Conservation (phyloP, 2,888 invertebrate species). For the Nymphalis c-album region DNA sequence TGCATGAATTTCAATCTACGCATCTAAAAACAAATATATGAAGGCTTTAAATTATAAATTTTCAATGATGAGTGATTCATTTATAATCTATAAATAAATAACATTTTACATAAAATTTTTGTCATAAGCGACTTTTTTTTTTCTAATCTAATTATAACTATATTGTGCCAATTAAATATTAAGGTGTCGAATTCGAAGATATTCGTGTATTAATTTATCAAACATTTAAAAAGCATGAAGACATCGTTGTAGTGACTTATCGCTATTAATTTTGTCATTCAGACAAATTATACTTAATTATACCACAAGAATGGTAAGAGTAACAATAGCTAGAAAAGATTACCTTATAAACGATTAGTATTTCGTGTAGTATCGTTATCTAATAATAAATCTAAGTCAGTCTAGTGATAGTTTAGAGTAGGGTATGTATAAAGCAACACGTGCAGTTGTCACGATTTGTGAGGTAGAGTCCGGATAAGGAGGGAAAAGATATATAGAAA, state of each 20-base stretch:
- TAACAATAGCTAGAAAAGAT: slow-evolving; percentile 48
- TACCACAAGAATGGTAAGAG: slow-evolving; percentile 46
- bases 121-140: slow-evolving; percentile 55
- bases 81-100: slow-evolving; percentile 48
- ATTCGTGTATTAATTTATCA: slow-evolving; percentile 49
- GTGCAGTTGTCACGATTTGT: slow-evolving; percentile 64
- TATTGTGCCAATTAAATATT: slow-evolving; percentile 73
- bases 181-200: slow-evolving; percentile 65
- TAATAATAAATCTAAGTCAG: slow-evolving; percentile 76
- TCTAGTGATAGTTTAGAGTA: slow-evolving; percentile 75
- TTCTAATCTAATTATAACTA: slow-evolving; percentile 59
- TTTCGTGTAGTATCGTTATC: slow-evolving; percentile 50
- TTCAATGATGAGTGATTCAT: slow-evolving; percentile 26
- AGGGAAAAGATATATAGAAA: not conserved
- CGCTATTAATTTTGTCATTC: slow-evolving; percentile 45
- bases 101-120: slow-evolving; percentile 45
- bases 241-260: slow-evolving; percentile 73
- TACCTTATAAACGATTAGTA: slow-evolving; percentile 53
- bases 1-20: slow-evolving; percentile 71
- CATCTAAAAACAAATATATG: slow-evolving; percentile 49
- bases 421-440: slow-evolving; percentile 51
- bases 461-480: slow-evolving; percentile 53
- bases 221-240: slow-evolving; percentile 63
- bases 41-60: slow-evolving; percentile 30
- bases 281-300: slow-evolving; percentile 33